A percentile compares a stretch with the other conserved stretches of the same genome.
phyloP scores from a whole-genome alignment of 1,140 invertebrate genomes.

The Hyles vespertilio region DNA sequence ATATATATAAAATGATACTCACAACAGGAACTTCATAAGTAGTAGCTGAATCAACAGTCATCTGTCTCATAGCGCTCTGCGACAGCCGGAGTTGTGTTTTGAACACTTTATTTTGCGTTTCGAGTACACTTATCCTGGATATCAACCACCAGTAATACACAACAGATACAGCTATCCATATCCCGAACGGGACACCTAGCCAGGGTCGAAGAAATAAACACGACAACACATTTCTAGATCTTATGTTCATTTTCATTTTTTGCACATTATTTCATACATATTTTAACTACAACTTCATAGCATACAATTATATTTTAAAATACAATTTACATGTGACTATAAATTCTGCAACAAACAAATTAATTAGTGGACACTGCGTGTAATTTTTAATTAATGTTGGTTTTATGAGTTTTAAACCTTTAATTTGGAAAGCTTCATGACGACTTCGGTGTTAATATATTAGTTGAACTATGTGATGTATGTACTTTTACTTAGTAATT shows the following conservation, averaged over 20 bases:
- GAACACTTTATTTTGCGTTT: conserved; percentile 67
- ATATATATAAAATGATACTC: conserved; percentile 20
- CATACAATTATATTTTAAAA: too few species aligned
- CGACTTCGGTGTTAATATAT: too few species aligned
- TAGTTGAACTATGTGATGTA: too few species aligned
- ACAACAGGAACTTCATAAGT: conserved; percentile 54
- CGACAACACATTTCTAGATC: conserved; percentile 59
- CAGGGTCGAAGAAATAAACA: conserved; percentile 69
- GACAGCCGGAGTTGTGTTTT: conserved; percentile 56
- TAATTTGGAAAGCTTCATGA: too few species aligned
- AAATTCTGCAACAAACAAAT: too few species aligned
- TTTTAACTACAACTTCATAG: too few species aligned
- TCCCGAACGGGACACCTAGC: conserved; percentile 60
- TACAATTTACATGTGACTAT: too few species aligned
- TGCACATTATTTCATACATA: background rate
- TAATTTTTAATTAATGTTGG: too few species aligned
- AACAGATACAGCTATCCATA: conserved; percentile 59
- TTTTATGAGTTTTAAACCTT: too few species aligned
- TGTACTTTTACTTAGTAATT: too few species aligned
- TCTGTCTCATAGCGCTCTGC: conserved; percentile 46
- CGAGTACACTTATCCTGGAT: conserved; percentile 57
- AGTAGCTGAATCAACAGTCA: conserved; percentile 38
- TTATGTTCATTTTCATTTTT: conserved; percentile 42
- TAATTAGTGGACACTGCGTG: too few species aligned
- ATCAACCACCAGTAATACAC: conserved; percentile 68